phyloP scores from a whole-genome alignment of 1,140 invertebrate genomes.

The Camponotus pennsylvanicus region DNA sequence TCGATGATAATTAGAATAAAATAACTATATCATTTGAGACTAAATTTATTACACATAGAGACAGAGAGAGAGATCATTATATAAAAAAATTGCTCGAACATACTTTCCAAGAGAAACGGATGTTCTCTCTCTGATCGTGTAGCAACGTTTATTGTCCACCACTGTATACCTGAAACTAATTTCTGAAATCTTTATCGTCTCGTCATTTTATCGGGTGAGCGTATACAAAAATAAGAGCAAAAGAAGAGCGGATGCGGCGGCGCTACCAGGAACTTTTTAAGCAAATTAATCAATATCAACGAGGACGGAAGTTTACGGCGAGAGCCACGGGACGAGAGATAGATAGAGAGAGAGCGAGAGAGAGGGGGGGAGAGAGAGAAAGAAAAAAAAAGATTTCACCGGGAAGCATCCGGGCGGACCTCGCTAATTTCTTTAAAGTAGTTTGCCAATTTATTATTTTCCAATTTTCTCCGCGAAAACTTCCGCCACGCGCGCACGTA shows the following conservation, averaged over 20 bases:
- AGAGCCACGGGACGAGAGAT: slow-evolving; percentile 27
- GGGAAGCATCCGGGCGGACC: slow-evolving; percentile 75
- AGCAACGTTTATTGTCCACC: neutral
- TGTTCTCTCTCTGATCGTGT: neutral
- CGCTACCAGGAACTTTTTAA: slow-evolving; percentile 77
- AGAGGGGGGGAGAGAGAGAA: neutral
- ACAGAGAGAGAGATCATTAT: no score
- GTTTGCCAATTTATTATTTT: slow-evolving; percentile 84
- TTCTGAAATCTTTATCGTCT: slow-evolving; percentile 57
- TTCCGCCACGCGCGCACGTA: slow-evolving; percentile 58
- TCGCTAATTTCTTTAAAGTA: slow-evolving; percentile 83
- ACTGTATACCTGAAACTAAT: slow-evolving; percentile 45
- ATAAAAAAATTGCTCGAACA: neutral
- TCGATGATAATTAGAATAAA: neutral
- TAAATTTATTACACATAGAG: no score
- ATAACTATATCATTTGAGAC: neutral
- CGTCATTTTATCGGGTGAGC: slow-evolving; percentile 7
- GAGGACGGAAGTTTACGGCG: slow-evolving; percentile 75
- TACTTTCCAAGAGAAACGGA: neutral
- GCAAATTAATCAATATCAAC: slow-evolving; percentile 81
- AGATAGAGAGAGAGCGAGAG: slow-evolving; percentile 15
- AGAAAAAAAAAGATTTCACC: slow-evolving; percentile 67
- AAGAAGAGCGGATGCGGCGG: slow-evolving; percentile 44
- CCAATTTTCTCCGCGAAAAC: slow-evolving; percentile 76
- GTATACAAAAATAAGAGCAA: slow-evolving; percentile 54